These are phyloP conservation scores for Lordiphosa andalusiaca DNA, from an alignment of 2,888 invertebrate species.

Conservation along the genomic window DNA sequence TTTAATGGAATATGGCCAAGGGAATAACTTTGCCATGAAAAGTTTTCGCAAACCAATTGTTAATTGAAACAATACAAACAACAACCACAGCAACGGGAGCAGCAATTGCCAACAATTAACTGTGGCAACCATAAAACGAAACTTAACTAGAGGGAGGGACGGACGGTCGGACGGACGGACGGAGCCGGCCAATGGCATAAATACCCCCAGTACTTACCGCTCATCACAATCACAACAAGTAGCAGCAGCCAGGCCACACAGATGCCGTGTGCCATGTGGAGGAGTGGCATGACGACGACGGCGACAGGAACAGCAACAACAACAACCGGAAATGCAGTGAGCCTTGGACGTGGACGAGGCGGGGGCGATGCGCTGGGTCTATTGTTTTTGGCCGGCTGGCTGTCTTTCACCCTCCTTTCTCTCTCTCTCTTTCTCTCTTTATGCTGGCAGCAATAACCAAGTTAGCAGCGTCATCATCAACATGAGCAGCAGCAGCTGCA, in stretches of 20 bases:
- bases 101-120: conserved; percentile 68
- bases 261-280: conserved; percentile 55
- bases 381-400: conserved; percentile 13
- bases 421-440: conserved; percentile 29
- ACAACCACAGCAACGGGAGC: conserved; percentile 3
- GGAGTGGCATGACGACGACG: conserved; percentile 38
- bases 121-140: conserved; percentile 58
- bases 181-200: conserved; percentile 7
- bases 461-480: conserved; percentile 69
- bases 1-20: conserved; percentile 44
- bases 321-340: conserved; percentile 69
- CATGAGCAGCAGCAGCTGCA: conserved; percentile 51
- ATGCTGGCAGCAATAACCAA: conserved; percentile 68
- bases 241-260: conserved; percentile 66
- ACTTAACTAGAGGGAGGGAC: conserved; percentile 24
- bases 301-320: conserved; percentile 50
- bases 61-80: conserved; percentile 61
- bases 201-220: conserved; percentile 65
- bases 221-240: conserved; percentile 68
- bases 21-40: conserved; percentile 37
- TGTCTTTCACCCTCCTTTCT: conserved; percentile 20
- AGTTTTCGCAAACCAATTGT: conserved; percentile 59
- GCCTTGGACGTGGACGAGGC: conserved; percentile 27
- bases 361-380: conserved; percentile 8
- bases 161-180: too few species aligned